A percentile compares a stretch with the other conserved stretches of the same genome.
These are phyloP conservation scores for Araneus ventricosus DNA, from an alignment of 1,140 invertebrate genomes.

Conservation along the genomic window DNA sequence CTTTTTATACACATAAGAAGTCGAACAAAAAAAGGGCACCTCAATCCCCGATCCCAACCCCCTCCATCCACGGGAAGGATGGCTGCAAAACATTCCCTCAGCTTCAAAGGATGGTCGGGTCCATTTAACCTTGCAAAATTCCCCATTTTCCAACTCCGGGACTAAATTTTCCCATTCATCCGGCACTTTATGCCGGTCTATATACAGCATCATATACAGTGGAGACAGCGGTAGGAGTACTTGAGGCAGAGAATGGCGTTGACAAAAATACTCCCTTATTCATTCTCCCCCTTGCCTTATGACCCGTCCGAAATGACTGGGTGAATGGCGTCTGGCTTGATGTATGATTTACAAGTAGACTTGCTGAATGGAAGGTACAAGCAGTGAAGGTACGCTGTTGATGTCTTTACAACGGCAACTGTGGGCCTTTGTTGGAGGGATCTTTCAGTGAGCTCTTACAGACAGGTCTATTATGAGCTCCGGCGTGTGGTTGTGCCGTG, in stretches of 20 bases:
- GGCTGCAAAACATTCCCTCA: neutral
- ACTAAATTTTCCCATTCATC: constrained; percentile 54
- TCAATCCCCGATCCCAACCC: neutral
- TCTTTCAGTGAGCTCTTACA: constrained; percentile 23
- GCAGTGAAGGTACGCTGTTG: constrained; percentile 39
- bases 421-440: neutral
- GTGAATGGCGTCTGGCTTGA: constrained; percentile 24
- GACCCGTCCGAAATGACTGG: neutral
- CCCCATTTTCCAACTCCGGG: constrained; percentile 21
- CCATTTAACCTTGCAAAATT: constrained; percentile 29
- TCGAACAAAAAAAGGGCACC: neutral
- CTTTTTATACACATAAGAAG: neutral
- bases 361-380: constrained; percentile 59
- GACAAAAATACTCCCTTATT: constrained; percentile 28
- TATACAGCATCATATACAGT: constrained; percentile 49
- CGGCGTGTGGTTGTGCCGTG: constrained; percentile 42
- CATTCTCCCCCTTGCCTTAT: constrained; percentile 26
- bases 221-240: neutral
- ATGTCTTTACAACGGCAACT: constrained; percentile 11
- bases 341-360: constrained; percentile 66
- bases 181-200: constrained; percentile 23
- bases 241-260: neutral
- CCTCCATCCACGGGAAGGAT: neutral
- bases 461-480: constrained; percentile 49
- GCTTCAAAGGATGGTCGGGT: constrained; percentile 7